phyloP scores from a whole-genome alignment of 2,888 invertebrate species.

The Suillia variegata region DNA sequence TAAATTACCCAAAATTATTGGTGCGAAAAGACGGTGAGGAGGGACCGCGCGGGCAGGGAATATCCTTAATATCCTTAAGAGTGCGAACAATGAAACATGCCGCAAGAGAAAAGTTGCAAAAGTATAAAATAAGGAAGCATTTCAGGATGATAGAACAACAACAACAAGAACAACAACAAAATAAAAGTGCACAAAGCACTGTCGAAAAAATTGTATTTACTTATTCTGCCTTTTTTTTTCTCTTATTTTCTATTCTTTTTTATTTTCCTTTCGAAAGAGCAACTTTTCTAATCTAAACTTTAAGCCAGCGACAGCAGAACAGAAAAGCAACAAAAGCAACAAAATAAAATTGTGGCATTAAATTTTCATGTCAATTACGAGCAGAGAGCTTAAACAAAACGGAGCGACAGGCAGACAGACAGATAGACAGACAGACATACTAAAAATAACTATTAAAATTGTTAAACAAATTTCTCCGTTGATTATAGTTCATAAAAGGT shows the following conservation, averaged over 20 bases:
- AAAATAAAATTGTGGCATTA: conserved; percentile 45
- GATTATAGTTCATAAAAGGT: no score
- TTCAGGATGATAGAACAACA: no score
- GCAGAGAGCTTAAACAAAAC: conserved; percentile 26
- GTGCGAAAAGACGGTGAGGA: conserved; percentile 41
- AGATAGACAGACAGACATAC: not conserved
- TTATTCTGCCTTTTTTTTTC: no score
- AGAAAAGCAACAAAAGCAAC: conserved; percentile 9
- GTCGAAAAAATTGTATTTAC: not conserved
- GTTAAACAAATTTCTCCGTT: no score
- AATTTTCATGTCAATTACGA: conserved; percentile 50
- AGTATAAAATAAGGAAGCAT: no score
- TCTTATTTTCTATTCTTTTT: no score
- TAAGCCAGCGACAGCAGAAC: no score
- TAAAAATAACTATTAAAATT: no score
- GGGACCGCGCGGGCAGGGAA: no score
- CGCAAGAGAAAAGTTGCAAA: no score
- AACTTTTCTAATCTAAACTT: conserved; percentile 40
- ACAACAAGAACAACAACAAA: conserved; percentile 21
- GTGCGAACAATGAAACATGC: conserved; percentile 22
- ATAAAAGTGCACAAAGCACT: conserved; percentile 18
- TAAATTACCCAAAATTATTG: conserved; percentile 54
- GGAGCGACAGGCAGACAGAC: not conserved
- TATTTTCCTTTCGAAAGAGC: no score
- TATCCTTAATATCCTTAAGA: no score